A percentile compares a stretch with the other conserved stretches of the same genome.
Evolutionary conservation across 1,140 invertebrate genomes (phyloP).

Genomic region (Trichonephila inaurata): DNA sequence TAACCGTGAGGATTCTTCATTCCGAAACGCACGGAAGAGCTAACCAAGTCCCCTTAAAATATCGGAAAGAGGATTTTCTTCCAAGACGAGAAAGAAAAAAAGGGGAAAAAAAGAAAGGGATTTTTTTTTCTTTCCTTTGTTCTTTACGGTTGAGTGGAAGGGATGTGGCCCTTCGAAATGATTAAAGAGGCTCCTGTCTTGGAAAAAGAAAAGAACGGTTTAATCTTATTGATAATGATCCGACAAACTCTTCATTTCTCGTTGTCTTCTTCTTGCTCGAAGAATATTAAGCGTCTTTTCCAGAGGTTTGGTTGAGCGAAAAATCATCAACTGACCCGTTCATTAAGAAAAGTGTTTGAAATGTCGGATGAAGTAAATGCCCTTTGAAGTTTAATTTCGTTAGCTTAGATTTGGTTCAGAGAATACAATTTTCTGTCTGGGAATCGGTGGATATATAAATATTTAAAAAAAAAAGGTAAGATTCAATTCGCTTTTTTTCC

Average conservation of each 20-base stretch:
- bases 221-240: conserved; percentile 76
- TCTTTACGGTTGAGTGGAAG: conserved; percentile 57
- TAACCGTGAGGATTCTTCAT: conserved; percentile 56
- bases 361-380: conserved; percentile 24
- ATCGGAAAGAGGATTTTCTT: conserved; percentile 60
- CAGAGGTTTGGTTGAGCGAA: conserved; percentile 30
- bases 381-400: conserved; percentile 38
- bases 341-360: conserved; percentile 21
- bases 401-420: conserved; percentile 14
- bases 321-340: conserved; percentile 53
- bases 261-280: not conserved
- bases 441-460: not conserved
- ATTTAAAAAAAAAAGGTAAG: not conserved
- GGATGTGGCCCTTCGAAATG: conserved; percentile 58
- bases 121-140: conserved; percentile 39
- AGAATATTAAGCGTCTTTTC: conserved; percentile 65
- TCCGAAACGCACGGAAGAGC: conserved; percentile 63
- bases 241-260: conserved; percentile 41
- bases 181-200: conserved; percentile 65
- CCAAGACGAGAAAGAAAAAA: not conserved
- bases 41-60: conserved; percentile 72
- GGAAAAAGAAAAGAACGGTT: conserved; percentile 38
- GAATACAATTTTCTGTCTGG: not conserved
- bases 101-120: conserved; percentile 12
- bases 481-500: not conserved